Conservation (phyloP, 1,140 invertebrate genomes). For the Manduca sexta region DNA sequence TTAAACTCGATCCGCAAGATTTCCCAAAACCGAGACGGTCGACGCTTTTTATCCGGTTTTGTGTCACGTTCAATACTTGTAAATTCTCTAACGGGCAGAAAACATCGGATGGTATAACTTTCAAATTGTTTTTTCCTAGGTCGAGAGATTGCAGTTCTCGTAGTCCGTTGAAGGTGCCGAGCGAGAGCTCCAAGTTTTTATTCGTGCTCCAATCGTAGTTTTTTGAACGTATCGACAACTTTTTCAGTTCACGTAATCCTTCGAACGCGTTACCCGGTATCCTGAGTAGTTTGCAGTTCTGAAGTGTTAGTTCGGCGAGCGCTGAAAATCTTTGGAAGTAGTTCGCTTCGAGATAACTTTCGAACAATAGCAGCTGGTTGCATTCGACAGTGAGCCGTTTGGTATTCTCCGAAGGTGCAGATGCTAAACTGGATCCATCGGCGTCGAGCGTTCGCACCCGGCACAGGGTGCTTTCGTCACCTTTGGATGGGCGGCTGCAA, state of each 20-base stretch:
- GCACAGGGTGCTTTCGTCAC: constrained; percentile 75
- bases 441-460: constrained; percentile 80
- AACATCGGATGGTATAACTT: constrained; percentile 80
- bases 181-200: constrained; percentile 80
- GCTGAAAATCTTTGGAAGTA: constrained; percentile 83
- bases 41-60: constrained; percentile 82
- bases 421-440: constrained; percentile 77
- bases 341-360: constrained; percentile 83
- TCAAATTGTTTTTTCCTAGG: constrained; percentile 86
- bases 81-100: constrained; percentile 86
- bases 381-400: constrained; percentile 83
- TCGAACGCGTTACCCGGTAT: constrained; percentile 85
- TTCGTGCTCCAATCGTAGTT: constrained; percentile 84
- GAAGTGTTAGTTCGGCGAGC: constrained; percentile 81
- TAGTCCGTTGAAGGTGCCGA: constrained; percentile 80
- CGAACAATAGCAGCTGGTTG: constrained; percentile 84
- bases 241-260: constrained; percentile 83
- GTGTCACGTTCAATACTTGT: constrained; percentile 86
- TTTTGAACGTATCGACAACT: constrained; percentile 81
- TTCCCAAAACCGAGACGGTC: constrained; percentile 82
- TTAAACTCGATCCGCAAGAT: constrained; percentile 75
- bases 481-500: constrained; percentile 35
- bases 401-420: constrained; percentile 75
- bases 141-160: constrained; percentile 85
- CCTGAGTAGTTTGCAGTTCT: constrained; percentile 85